phyloP scores from a whole-genome alignment of 2,888 invertebrate genomes.

The Melanargia galathea region DNA sequence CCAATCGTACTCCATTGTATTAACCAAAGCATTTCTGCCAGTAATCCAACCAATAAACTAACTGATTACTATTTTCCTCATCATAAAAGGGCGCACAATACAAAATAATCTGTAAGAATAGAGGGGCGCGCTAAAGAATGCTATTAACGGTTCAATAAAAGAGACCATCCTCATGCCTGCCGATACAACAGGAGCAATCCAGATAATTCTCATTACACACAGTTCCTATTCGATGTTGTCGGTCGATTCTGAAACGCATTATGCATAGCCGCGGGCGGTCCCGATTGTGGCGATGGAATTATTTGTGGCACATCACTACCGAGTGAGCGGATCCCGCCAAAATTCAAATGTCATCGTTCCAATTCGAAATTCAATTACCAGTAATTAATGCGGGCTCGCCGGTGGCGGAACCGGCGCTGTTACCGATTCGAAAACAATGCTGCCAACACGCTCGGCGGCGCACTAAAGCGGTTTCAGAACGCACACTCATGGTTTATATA shows the following conservation, averaged over 20 bases:
- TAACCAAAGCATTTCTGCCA: conserved; percentile 62
- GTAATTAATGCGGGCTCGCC: conserved; percentile 82
- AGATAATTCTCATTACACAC: conserved; percentile 82
- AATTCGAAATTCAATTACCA: conserved; percentile 85
- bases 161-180: conserved; percentile 60
- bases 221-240: conserved; percentile 75
- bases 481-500: conserved; percentile 63
- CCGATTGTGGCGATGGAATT: conserved; percentile 66
- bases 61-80: conserved; percentile 75
- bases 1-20: conserved; percentile 27
- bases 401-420: conserved; percentile 72
- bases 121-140: conserved; percentile 70
- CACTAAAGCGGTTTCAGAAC: conserved; percentile 60
- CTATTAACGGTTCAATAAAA: conserved; percentile 73
- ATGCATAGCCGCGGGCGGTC: conserved; percentile 75
- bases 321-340: conserved; percentile 68
- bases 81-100: conserved; percentile 70
- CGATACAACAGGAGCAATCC: conserved; percentile 77
- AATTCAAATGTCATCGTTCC: conserved; percentile 85
- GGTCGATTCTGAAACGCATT: conserved; percentile 74
- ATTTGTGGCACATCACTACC: conserved; percentile 78
- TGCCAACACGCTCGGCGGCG: conserved; percentile 56
- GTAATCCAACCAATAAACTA: conserved; percentile 75
- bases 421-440: conserved; percentile 77
- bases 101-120: conserved; percentile 72